Evolutionary conservation across 2,113 vertebrate species (phyloP).

Genomic region (Benitochromis conjunctus): DNA sequence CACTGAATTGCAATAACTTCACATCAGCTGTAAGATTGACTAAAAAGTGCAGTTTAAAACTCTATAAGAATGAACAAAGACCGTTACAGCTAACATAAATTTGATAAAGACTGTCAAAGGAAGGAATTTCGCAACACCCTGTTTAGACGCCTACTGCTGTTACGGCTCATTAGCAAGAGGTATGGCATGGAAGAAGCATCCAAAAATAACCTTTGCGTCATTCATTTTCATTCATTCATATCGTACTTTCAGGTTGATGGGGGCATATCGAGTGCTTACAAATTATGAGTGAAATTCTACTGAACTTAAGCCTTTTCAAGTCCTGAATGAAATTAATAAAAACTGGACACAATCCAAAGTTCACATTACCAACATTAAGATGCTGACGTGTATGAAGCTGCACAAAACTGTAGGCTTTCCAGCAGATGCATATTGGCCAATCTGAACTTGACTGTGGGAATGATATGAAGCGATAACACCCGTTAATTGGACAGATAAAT

Average conservation of each 20-base stretch:
- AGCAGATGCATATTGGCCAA: neutral
- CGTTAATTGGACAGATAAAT: neutral
- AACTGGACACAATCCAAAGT: neutral
- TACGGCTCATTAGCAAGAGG: neutral
- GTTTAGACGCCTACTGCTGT: neutral
- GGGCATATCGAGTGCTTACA: neutral
- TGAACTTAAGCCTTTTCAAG: neutral
- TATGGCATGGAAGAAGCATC: neutral
- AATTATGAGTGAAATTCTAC: neutral
- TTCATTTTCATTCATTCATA: neutral
- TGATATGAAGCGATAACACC: neutral
- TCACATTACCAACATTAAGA: neutral
- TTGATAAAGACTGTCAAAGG: neutral
- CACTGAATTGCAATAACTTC: neutral
- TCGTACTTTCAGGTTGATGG: fast-evolving
- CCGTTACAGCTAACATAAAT: neutral
- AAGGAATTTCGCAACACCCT: neutral
- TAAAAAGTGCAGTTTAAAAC: neutral
- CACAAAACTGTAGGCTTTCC: neutral
- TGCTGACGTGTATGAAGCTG: fast-evolving
- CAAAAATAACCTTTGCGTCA: neutral
- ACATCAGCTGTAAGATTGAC: neutral
- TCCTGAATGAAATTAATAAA: neutral
- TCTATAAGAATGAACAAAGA: neutral
- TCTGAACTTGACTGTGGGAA: neutral